Base-by-base conservation (phyloP, 2,113 vertebrate genomes). In the Myanophis thanlyinensis region DNA sequence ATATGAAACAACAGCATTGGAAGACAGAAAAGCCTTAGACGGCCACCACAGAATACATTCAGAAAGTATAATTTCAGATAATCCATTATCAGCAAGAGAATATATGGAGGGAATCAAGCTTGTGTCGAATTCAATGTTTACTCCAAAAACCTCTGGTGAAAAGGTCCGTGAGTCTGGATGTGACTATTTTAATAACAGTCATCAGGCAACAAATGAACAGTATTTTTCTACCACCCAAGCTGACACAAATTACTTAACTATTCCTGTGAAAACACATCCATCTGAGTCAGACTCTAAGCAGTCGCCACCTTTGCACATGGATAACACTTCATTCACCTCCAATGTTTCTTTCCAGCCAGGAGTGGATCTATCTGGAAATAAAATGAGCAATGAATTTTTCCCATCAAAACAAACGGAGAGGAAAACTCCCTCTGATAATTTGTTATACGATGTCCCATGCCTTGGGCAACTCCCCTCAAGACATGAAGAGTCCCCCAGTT, bases 211-310 rank as follows among this genome's bases (percentile, higher is more conserved):
- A 51, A 0, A 92, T 0, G 96, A 97, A 91, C 94, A 94, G 0
- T 20, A 46, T 27, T 91, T 18, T 3, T 84, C 94, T 0, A 13
- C 93, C 20, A 59, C 53, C 80, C 91, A 18, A 0, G 25, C 84
- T 0, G 96, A 96, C 49, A 88, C 95, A 92, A 97, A 85, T 95
- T 97, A 97, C 89, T 54, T 97, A 86, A 94, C 97, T 4, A 97
- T 97, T 80, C 96, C 97, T 0, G 56, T 87, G 89, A 96, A 94
- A 95, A n/a, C 91, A 23, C 91, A 91, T 85, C 89, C 84, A 40
- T 46, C 47, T 20, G 88, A 93, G n/a, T 13, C 46, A 86, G 92
- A 95, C 47, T 62, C 87, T 51, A 95, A 93, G 9, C 91, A 89
- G 12, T 87, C 90, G 2, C 53, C 92, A 86, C 46, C 56, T 2